Evolutionary conservation across 2,797 vertebrate species (phyloP).

Genomic region (Picus viridis): DNA sequence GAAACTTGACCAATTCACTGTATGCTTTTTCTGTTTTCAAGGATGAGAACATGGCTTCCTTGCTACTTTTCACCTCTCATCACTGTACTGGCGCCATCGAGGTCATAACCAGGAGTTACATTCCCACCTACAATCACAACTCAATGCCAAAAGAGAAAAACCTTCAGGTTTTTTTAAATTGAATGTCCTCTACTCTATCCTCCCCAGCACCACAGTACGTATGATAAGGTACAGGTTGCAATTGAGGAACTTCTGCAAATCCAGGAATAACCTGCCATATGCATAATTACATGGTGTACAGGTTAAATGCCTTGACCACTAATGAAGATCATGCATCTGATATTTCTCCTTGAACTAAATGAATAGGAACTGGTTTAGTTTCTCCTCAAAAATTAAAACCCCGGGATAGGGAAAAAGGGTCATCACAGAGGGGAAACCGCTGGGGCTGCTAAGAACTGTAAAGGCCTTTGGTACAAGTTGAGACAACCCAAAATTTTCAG

Average conservation of each 20-base stretch:
- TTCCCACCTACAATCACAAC: background rate
- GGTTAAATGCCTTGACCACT: background rate
- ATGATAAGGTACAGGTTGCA: background rate
- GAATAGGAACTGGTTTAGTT: background rate
- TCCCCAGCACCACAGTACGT: background rate
- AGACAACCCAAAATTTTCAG: background rate
- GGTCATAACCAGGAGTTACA: background rate
- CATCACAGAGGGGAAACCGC: background rate
- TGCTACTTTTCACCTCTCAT: background rate
- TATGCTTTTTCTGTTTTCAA: background rate
- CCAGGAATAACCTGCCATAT: background rate
- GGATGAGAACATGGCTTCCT: background rate
- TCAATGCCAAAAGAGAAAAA: background rate
- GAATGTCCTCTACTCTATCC: background rate
- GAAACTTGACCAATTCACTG: background rate
- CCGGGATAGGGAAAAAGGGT: background rate
- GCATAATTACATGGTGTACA: background rate
- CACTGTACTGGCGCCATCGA: background rate
- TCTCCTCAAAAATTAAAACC: background rate
- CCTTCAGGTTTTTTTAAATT: background rate
- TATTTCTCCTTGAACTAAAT: background rate
- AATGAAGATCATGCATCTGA: background rate
- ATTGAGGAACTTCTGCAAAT: background rate
- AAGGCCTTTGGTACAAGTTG: background rate
- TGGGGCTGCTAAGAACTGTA: background rate